Evolutionary conservation across 2,113 vertebrate species (phyloP), one percentile per base, ranked within the genome.

Genomic region (Axis porcinus): DNA sequence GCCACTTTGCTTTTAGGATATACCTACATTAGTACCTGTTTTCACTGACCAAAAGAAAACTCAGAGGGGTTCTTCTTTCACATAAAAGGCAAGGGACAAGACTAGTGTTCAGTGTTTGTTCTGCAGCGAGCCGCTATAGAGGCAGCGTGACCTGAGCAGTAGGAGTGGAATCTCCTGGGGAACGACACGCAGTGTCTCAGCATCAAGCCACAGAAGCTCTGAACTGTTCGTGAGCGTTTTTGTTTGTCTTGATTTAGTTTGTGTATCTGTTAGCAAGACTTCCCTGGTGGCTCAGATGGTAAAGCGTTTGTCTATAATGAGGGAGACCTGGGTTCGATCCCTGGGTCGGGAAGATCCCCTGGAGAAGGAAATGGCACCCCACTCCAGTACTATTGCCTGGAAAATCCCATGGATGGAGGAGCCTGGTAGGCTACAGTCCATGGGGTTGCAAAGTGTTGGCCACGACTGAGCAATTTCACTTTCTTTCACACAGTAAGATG

Each of bases 271-370:
- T 83, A 54, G 50, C 19, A 70, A 70, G 64, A 70, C 64, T 70
- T 70, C n/a, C 54, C n/a, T 40, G n/a, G 36, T 40, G 36, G 36
- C 67, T 74, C 21, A 74, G n/a, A 40, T 6, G 67, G 67, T 74
- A 74, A 74, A 40, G 21, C 1, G 0, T 13, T 36, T 74, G 67
- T 12, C 36, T 74, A 40, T 36, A 74, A 13, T 74, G 67, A 0
- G 0, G 67, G n/a, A 70, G 67, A 40, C n/a, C n/a, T 0, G 5
- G 5, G 67, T 40, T 74, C 0, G 2, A 74, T 40, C n/a, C 10
- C 67, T 11, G 2, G 10, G 10, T 40, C 0, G 0, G 67, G n/a
- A 40, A 12, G n/a, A 67, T 40, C 19, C n/a, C 19, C n/a, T 74
- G 67, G n/a, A 74, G 67, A 74, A 74, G 67, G 67, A 23, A 40